A percentile compares a stretch with the other conserved stretches of the same genome.
Conservation (phyloP, 1,140 invertebrate species). For the Bombus superbus region DNA sequence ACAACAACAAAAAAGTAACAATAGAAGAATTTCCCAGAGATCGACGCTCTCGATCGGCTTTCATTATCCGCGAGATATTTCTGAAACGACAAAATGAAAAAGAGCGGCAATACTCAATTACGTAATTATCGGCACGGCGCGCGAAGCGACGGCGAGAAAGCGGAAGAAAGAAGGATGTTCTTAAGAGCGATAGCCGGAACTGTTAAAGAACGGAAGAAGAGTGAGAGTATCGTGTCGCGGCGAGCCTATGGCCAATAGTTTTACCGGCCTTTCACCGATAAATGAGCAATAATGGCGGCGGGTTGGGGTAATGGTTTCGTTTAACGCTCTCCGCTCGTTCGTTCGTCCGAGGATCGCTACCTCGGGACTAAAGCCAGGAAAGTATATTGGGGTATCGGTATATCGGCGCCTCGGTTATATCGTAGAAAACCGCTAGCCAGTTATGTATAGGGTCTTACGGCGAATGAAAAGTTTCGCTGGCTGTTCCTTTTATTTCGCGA, state of each 20-base stretch:
- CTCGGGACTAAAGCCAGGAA: slow-evolving; percentile 58
- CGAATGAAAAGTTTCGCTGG: slow-evolving; percentile 40
- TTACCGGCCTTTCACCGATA: slow-evolving; percentile 64
- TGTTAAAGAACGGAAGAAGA: slow-evolving; percentile 29
- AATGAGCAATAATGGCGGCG: slow-evolving; percentile 71
- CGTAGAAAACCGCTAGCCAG: slow-evolving; percentile 28
- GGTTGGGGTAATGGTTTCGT: slow-evolving; percentile 68
- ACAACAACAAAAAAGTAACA: no score
- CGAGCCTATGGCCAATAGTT: slow-evolving; percentile 67
- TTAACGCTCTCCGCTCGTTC: slow-evolving; percentile 64
- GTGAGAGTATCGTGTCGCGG: slow-evolving; percentile 42
- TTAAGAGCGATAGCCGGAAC: slow-evolving; percentile 1
- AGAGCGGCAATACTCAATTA: not conserved
- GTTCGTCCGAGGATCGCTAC: slow-evolving; percentile 58
- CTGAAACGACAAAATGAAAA: not conserved
- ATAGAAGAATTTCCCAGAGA: no score
- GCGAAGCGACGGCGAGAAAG: not conserved
- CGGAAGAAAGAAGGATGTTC: slow-evolving; percentile 26
- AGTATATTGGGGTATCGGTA: slow-evolving; percentile 24
- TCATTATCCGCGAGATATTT: not conserved
- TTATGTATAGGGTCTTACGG: slow-evolving; percentile 29
- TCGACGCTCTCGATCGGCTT: not conserved
- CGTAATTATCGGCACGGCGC: not conserved
- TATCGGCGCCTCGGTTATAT: slow-evolving; percentile 59
- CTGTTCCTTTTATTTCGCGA: slow-evolving; percentile 5